Conservation (phyloP, 2,888 invertebrate genomes). For the Aphodius granarius region DNA sequence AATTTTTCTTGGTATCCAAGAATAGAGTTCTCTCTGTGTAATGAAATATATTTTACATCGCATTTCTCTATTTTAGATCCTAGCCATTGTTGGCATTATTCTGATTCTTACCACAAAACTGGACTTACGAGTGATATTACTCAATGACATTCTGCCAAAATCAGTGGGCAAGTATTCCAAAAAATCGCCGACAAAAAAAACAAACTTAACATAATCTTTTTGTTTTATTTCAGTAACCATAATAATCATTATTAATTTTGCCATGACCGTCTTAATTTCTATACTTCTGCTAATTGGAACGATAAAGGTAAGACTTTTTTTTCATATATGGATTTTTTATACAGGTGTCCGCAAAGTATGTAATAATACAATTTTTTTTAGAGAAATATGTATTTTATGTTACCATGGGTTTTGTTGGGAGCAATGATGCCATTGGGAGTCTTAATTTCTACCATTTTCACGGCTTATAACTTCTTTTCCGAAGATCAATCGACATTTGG, state of each 20-base stretch:
- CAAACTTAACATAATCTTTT: neutral
- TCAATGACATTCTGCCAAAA: constrained; percentile 72
- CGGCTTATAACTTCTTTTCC: constrained; percentile 72
- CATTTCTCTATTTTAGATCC: constrained; percentile 53
- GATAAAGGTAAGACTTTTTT: constrained; percentile 63
- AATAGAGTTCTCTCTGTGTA: no score
- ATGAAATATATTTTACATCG: no score
- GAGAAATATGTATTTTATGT: constrained; percentile 81
- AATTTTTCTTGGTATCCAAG: no score
- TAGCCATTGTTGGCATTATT: constrained; percentile 71
- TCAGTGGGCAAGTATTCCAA: constrained; percentile 59
- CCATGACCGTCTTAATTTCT: constrained; percentile 82
- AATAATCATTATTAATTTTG: constrained; percentile 76
- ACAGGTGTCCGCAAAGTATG: neutral
- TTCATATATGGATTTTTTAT: no score
- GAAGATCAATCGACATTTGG: constrained; percentile 61
- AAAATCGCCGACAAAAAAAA: no score
- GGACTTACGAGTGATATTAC: constrained; percentile 76
- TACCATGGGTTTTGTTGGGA: constrained; percentile 82
- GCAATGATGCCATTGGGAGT: constrained; percentile 78
- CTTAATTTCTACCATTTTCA: constrained; percentile 78
- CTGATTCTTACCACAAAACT: constrained; percentile 67
- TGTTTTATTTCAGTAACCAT: constrained; percentile 66
- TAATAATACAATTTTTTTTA: constrained; percentile 45
- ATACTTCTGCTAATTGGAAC: constrained; percentile 74